These are phyloP conservation scores for Drosophila lacicola DNA, from an alignment of 2,888 invertebrate genomes.

Conservation along the genomic window DNA sequence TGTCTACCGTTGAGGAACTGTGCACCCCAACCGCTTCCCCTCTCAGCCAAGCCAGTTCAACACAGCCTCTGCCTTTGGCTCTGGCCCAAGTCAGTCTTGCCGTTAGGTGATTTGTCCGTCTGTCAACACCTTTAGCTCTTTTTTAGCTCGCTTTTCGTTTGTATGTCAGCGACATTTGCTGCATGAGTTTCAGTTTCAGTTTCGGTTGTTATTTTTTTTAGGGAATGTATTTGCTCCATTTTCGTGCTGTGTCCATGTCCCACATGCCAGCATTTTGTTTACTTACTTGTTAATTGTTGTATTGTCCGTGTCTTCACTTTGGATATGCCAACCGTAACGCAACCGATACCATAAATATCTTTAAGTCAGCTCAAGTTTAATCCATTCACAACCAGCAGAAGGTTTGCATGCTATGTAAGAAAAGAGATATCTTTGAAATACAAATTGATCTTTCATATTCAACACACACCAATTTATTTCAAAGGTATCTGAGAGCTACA, in stretches of 20 bases:
- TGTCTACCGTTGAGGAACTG: constrained; percentile 38
- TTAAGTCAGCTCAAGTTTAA: constrained; percentile 27
- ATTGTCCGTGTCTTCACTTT: constrained; percentile 40
- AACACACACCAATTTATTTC: no score
- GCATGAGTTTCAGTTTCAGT: constrained; percentile 65
- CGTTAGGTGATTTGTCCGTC: constrained; percentile 67
- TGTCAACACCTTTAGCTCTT: constrained; percentile 55
- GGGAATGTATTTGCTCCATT: constrained; percentile 56
- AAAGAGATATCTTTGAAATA: background rate
- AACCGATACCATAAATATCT: constrained; percentile 28
- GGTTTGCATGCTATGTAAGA: background rate
- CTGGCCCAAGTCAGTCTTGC: background rate
- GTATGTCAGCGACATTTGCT: constrained; percentile 68
- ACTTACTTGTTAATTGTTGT: constrained; percentile 48
- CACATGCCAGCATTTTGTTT: constrained; percentile 54
- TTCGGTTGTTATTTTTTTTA: constrained; percentile 25
- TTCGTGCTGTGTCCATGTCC: constrained; percentile 54
- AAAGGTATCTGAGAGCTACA: background rate
- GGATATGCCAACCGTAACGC: constrained; percentile 23
- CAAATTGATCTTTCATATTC: background rate
- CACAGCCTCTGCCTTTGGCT: background rate
- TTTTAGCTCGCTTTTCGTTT: constrained; percentile 39
- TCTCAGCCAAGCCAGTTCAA: background rate
- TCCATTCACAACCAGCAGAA: constrained; percentile 17
- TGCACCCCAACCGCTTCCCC: background rate